Evolutionary conservation across 2,113 vertebrate species (phyloP).

Genomic region (Erythrolamprus reginae): DNA sequence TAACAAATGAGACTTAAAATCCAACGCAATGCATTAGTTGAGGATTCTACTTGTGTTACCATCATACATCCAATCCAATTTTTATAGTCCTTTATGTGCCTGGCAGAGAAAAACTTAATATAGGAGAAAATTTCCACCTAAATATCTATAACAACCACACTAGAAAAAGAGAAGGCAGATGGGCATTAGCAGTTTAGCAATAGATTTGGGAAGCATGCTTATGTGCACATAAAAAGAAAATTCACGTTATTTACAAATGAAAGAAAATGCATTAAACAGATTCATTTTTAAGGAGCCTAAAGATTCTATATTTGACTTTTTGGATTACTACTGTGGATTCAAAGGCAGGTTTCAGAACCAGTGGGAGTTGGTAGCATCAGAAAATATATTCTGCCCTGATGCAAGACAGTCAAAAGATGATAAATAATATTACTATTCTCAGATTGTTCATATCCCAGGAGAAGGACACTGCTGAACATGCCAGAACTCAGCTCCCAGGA

Average conservation of each 20-base stretch:
- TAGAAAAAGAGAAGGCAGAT: not conserved
- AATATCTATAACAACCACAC: not conserved
- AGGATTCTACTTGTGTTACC: not conserved
- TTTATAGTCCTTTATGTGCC: not conserved
- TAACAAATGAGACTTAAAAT: not conserved
- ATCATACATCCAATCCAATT: not conserved
- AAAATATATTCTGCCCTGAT: fast-evolving
- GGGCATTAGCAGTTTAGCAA: not conserved
- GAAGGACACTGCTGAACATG: not conserved
- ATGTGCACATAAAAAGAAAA: too few species aligned
- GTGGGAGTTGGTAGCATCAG: not conserved
- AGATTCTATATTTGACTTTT: not conserved
- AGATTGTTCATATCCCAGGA: not conserved
- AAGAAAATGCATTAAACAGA: not conserved
- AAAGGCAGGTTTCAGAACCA: not conserved
- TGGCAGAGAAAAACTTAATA: not conserved
- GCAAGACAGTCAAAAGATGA: not conserved
- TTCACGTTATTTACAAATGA: not conserved
- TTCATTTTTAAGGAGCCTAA: not conserved
- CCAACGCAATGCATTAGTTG: not conserved
- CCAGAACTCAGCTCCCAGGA: not conserved
- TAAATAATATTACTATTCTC: not conserved
- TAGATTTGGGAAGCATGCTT: not conserved
- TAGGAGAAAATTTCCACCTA: not conserved
- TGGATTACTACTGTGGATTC: not conserved